phyloP scores from a whole-genome alignment of 2,797 vertebrate species.

The Xenops minutus region DNA sequence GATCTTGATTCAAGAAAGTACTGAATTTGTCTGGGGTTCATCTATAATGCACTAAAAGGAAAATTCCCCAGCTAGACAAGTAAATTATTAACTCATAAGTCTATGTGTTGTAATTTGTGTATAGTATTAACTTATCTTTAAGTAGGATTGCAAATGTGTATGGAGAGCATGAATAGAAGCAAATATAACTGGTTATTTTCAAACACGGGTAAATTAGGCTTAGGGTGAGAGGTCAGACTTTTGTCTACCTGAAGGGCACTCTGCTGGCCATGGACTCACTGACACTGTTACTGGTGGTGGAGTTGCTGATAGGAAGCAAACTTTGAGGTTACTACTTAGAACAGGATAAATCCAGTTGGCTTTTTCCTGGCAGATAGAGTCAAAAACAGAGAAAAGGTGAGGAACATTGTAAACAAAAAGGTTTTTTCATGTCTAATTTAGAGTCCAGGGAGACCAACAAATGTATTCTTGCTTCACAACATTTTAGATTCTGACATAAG shows the following conservation, averaged over 20 bases:
- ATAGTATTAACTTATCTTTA: slow-evolving; percentile 44
- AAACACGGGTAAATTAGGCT: not conserved
- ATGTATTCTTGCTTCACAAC: not conserved
- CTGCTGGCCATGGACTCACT: fast-evolving
- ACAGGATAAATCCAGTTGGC: not conserved
- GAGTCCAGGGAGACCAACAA: not conserved
- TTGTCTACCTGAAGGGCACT: not conserved
- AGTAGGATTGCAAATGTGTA: not conserved
- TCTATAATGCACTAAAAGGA: slow-evolving; percentile 61
- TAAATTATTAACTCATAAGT: slow-evolving; percentile 62
- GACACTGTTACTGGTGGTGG: not conserved
- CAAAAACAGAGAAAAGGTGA: not conserved
- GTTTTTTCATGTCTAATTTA: not conserved
- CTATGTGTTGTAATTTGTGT: slow-evolving; percentile 54
- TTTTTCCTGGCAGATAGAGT: not conserved
- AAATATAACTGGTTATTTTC: not conserved
- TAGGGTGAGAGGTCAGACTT: not conserved
- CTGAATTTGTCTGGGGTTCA: slow-evolving; percentile 56
- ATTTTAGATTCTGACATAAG: not conserved
- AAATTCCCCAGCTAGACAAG: slow-evolving; percentile 56
- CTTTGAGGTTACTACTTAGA: not conserved
- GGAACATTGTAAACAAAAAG: not conserved
- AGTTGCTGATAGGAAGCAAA: not conserved
- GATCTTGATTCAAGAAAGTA: slow-evolving; percentile 60
- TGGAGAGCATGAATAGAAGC: not conserved